Evolutionary conservation across 1,140 invertebrate species (phyloP).

Genomic region (Sminthurides bifidus): DNA sequence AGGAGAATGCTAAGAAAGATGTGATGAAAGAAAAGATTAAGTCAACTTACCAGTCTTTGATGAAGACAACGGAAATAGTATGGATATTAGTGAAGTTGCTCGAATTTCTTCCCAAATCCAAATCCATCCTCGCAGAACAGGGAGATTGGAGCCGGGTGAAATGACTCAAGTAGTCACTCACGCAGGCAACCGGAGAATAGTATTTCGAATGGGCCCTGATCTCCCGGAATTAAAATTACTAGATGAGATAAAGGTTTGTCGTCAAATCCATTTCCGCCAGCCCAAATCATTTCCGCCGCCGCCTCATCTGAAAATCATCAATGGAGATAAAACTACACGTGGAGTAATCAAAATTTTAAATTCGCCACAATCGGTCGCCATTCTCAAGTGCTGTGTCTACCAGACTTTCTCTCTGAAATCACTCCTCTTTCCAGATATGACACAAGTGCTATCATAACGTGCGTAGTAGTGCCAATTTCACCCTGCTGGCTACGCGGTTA

Average conservation of each 20-base stretch:
- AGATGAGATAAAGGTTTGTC: constrained; percentile 4
- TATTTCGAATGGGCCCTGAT: background rate
- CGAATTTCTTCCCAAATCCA: constrained; percentile 17
- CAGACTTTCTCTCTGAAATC: no score
- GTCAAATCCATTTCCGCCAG: constrained; percentile 22
- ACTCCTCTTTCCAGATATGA: no score
- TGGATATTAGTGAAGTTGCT: constrained; percentile 43
- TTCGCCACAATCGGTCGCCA: no score
- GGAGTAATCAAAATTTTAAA: no score
- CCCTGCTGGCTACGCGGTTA: no score
- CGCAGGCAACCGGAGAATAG: background rate
- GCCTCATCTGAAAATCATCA: constrained; percentile 23
- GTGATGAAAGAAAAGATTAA: background rate
- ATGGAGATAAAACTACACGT: no score
- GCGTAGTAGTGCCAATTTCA: no score
- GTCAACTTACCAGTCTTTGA: constrained; percentile 50
- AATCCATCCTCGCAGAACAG: background rate
- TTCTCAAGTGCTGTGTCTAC: no score
- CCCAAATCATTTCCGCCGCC: constrained; percentile 30
- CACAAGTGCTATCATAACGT: no score
- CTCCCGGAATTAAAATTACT: background rate
- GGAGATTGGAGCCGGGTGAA: background rate
- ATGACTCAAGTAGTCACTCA: background rate
- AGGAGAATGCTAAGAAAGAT: no score
- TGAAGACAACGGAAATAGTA: constrained; percentile 52